Base-by-base conservation (phyloP, 2,797 vertebrate species). In the Crypturellus tataupa region DNA sequence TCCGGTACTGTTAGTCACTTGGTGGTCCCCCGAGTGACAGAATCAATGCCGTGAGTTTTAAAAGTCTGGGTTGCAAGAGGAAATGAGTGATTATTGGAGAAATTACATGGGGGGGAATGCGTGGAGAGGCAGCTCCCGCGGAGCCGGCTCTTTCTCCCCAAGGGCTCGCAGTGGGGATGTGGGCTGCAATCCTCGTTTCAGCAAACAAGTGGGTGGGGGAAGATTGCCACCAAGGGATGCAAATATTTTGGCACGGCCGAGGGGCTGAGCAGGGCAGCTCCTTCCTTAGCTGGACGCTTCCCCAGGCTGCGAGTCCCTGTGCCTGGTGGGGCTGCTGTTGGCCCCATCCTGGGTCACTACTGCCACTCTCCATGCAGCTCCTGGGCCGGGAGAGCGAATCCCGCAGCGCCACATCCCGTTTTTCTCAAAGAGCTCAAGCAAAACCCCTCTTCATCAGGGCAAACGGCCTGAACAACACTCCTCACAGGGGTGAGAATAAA, bases 11-110 rank as follows among this genome's bases (percentile, higher is more conserved):
- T 93, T 87, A 96, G 83, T 80, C 94, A 93, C 91, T 96, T 95
- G 92, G 95, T 92, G 90, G 87, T 96, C 97, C 96, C 88, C 1
- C 4, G 94, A 96, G 87, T 84, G 90, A 96, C 86, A 95, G 77
- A 79, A 96, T 89, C 89, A 91, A 79, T 80, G 83, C 87, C 80
- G 78, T 21, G 46, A 94, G 94, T 92, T 90, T 91, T 90, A 87
- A 81, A 90, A 95, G 89, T 73, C 65, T 78, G 39, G 76, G 42
- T 46, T 64, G 81, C 29, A 79, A 77, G 17, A 80, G 85, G 80
- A 90, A 94, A 79, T 25, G 83, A 94, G 90, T 70, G 69, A 90
- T 81, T 73, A 91, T 87, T 96, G 76, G 87, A 62, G 79, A 76
- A 77, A 77, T 71, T 60, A 65, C 39, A 40, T 35, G 60, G 62